Percentiles rank a stretch among this genome's conserved stretches.
Conservation (phyloP, 2,888 invertebrate species). For the Saturnia japonica region DNA sequence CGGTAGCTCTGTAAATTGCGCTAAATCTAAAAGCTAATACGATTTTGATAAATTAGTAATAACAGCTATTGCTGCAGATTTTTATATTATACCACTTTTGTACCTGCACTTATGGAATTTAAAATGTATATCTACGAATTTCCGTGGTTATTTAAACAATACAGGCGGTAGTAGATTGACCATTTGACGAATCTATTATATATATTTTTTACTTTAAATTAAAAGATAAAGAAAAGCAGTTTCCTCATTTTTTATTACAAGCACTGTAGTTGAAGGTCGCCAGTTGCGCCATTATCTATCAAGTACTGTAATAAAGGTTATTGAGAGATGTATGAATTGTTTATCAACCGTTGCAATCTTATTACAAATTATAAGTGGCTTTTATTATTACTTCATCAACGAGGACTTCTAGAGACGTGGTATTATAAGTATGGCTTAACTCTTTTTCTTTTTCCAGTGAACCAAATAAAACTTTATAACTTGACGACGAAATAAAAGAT, state of each 20-base stretch:
- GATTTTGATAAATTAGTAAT: not conserved
- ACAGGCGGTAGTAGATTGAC: not conserved
- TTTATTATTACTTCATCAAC: not conserved
- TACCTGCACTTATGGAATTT: not conserved
- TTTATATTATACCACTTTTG: no score
- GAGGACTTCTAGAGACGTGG: not conserved
- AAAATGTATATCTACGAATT: not conserved
- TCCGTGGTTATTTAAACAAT: not conserved
- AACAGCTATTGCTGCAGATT: not conserved
- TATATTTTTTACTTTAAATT: not conserved
- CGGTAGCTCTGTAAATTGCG: not conserved
- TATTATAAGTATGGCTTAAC: no score
- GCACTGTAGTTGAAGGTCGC: not conserved
- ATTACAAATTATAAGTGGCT: not conserved
- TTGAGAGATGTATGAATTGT: not conserved
- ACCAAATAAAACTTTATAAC: no score
- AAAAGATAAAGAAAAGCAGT: not conserved
- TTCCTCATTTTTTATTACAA: conserved; percentile 1
- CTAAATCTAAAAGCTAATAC: not conserved
- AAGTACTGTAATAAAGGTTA: not conserved
- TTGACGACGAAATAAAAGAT: not conserved
- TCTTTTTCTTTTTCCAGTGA: no score
- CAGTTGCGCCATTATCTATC: not conserved
- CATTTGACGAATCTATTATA: not conserved
- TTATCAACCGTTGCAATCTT: not conserved